Evolutionary conservation across 64 coral and sea anemone genomes (phyloP), one percentile per base, ranked within the genome.

Genomic region (Montipora capricornis): DNA sequence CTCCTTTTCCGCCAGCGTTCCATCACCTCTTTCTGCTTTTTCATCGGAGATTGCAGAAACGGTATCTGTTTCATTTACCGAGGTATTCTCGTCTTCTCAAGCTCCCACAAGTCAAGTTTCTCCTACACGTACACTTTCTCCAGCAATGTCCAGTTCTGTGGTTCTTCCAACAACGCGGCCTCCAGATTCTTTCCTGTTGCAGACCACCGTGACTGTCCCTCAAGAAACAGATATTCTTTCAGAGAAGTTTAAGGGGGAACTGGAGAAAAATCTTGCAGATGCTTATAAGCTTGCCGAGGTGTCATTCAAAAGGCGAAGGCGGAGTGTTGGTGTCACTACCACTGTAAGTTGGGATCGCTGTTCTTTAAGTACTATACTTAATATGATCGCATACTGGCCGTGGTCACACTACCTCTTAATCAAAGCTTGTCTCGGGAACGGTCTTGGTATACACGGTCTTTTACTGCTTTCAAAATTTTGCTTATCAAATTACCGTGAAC

Each of bases 301-400:
- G 20, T 76, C 81, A 46, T 50, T 49, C 8, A 55, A 49, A 70
- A 94, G 96, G 59, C 79, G 64, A 81, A 74, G 80, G 8, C 75
- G 96, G 26, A 84, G 77, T 19, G 91, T 85, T 15, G 73, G 80
- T 9, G 46, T 85, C 66, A 90, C 91, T 68, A 93, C 85, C 16
- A 97, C 88, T n/a, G 96, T 97, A 92, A 89, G 92, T 92, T 29
- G 5, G 16, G 50, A 7, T 60, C 12, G 10, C 64, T 68, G 4
- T 13, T 71, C 20, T 71, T 6, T 24, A n/a, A 13, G 1, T 37
- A 37, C 37, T 37, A 37, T 37, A 37, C 37, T 37, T 37, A 37
- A 12, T 11, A 48, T 64, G 9, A 64, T 6, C 11, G 3, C 6
- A 11, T 4, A 57, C 53, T 57, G 53, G 53, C 3, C 11, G 53